Evolutionary conservation across 2,888 invertebrate species (phyloP), one percentile per base, ranked within the genome.

Genomic region (Lymantria monacha): DNA sequence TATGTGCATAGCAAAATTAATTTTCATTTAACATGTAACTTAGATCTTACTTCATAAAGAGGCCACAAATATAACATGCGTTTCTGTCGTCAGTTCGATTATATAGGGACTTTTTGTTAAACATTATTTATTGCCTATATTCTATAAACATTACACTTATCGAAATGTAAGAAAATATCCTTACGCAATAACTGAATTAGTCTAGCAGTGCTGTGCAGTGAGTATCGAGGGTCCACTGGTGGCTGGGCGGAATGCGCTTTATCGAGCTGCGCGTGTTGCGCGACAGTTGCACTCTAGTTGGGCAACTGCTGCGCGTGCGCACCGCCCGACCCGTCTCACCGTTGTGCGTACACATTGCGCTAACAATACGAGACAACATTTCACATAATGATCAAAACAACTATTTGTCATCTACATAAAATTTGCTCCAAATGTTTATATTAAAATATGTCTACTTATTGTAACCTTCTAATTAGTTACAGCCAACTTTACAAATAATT

Each of bases 401-500:
- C 89, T 89, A 89, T 85, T 81, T 83, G 84, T 87, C 87, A 85
- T 87, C 88, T 89, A 89, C 89, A 88, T 91, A 91, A 91, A 89
- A 88, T 88, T 86, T 91, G 82, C 86, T 89, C 90, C 87, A 90
- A 91, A 91, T 89, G 87, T 88, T 87, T 90, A 89, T 90, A 90
- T 89, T 89, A 90, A 90, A 90, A 91, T 90, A 91, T 87, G 78
- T 90, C 88, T 89, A 90, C 88, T 88, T 89, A 89, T 86, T 85
- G 89, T 90, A 90, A 91, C 89, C n/a, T 83, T 87, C 88, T 90
- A 90, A 81, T 83, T 88, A 89, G 90, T 90, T 90, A 91, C 91
- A 91, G 91, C 90, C 90, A 87, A 90, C 89, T 90, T 91, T 90
- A 91, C 91, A 90, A 91, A 91, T 91, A 90, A 91, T 91, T 90